These are phyloP conservation scores for Pelecanus crispus DNA, from an alignment of 2,113 vertebrate genomes.

Conservation along the genomic window DNA sequence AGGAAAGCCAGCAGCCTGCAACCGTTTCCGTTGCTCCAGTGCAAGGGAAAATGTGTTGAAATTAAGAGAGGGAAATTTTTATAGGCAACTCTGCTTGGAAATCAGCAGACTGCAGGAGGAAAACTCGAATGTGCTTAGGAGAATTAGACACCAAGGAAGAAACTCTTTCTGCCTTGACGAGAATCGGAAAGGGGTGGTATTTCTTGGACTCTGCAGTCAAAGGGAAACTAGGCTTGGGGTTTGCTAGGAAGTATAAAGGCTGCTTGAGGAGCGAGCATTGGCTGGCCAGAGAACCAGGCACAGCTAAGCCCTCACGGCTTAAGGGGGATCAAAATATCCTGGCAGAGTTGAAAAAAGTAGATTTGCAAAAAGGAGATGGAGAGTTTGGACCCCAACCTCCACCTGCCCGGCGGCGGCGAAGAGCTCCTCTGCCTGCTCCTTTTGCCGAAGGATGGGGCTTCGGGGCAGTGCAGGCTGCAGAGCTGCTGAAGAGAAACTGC, in stretches of 20 bases:
- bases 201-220: background rate
- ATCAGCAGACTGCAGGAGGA: background rate
- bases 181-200: background rate
- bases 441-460: background rate
- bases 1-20: background rate
- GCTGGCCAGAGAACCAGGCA: background rate
- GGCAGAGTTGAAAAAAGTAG: background rate
- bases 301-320: background rate
- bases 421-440: background rate
- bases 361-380: background rate
- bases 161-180: background rate
- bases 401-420: background rate
- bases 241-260: background rate
- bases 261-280: background rate
- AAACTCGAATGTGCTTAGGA: background rate
- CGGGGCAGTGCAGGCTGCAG: rapidly evolving
- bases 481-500: background rate
- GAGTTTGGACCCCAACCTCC: background rate
- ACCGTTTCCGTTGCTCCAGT: background rate
- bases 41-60: background rate
- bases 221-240: background rate
- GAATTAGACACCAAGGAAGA: background rate
- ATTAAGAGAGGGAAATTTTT: background rate
- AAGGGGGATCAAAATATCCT: background rate
- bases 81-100: background rate